A percentile compares a stretch with the other conserved stretches of the same genome.
These are phyloP conservation scores for Stenodera caucasica DNA, from an alignment of 2,888 invertebrate genomes.

Conservation along the genomic window DNA sequence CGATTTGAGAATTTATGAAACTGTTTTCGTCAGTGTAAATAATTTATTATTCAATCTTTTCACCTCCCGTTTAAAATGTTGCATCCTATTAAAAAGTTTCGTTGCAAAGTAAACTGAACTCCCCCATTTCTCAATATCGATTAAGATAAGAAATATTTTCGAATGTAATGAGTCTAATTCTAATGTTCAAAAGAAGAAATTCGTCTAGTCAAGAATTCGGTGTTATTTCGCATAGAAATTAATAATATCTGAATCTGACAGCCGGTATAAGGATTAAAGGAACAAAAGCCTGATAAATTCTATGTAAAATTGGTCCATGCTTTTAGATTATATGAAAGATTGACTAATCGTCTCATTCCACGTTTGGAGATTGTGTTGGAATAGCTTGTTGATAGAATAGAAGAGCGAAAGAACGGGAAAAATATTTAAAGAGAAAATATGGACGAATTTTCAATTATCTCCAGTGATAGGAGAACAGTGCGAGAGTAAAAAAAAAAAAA, in stretches of 20 bases:
- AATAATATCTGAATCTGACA: constrained; percentile 27
- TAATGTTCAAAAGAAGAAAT: too few relatives aligned
- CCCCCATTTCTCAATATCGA: too few relatives aligned
- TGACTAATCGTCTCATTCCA: not conserved
- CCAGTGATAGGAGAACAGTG: too few relatives aligned
- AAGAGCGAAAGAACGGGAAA: not conserved
- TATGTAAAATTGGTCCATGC: constrained; percentile 16
- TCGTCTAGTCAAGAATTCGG: not conserved
- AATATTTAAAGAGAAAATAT: too few relatives aligned
- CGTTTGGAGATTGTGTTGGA: not conserved
- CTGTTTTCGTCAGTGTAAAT: too few relatives aligned
- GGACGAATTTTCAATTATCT: not conserved
- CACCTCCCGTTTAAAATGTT: too few relatives aligned
- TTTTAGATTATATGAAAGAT: not conserved
- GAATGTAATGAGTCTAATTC: too few relatives aligned
- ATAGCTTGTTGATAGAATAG: not conserved
- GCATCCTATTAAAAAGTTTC: too few relatives aligned
- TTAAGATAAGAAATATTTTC: too few relatives aligned
- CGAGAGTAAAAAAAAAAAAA: not conserved
- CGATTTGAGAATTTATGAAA: not conserved
- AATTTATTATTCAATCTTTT: too few relatives aligned
- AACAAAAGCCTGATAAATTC: constrained; percentile 25
- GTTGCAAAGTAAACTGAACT: too few relatives aligned
- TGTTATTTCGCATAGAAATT: constrained; percentile 22
- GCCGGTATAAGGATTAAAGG: constrained; percentile 22